These are phyloP conservation scores for Orientallactaga bullata DNA, from an alignment of 2,113 vertebrate species.

Conservation along the genomic window DNA sequence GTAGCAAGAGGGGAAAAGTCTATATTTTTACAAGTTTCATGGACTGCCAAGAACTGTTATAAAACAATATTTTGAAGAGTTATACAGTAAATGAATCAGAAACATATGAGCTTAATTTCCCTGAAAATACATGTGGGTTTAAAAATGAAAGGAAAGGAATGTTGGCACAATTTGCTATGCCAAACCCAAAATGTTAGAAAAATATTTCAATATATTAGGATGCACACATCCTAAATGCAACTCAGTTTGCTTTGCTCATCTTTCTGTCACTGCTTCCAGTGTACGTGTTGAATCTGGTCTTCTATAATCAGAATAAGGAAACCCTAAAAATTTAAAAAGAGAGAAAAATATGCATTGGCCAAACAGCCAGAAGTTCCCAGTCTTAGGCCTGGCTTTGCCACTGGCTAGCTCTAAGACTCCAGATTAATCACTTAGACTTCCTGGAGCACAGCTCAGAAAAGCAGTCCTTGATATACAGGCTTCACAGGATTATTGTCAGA, in stretches of 20 bases:
- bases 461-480: not conserved
- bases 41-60: slow-evolving; percentile 80
- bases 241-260: slow-evolving; percentile 73
- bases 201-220: slow-evolving; percentile 83
- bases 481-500: not conserved
- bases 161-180: slow-evolving; percentile 73
- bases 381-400: not conserved
- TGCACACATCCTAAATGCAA: slow-evolving; percentile 76
- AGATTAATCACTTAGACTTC: slow-evolving; percentile 57
- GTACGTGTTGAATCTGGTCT: slow-evolving; percentile 64
- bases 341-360: not conserved
- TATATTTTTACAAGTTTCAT: slow-evolving; percentile 81
- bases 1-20: slow-evolving; percentile 72
- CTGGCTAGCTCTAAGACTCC: not conserved
- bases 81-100: slow-evolving; percentile 84
- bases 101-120: slow-evolving; percentile 84
- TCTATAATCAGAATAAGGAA: slow-evolving; percentile 38
- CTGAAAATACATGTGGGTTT: slow-evolving; percentile 83
- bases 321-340: not conserved
- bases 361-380: slow-evolving; percentile 15
- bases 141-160: slow-evolving; percentile 82
- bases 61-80: slow-evolving; percentile 85
- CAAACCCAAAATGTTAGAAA: slow-evolving; percentile 85
- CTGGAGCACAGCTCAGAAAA: slow-evolving; percentile 30
- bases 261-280: slow-evolving; percentile 51